Base-by-base conservation (phyloP, 2,797 vertebrate species). In the Tapirus indicus region DNA sequence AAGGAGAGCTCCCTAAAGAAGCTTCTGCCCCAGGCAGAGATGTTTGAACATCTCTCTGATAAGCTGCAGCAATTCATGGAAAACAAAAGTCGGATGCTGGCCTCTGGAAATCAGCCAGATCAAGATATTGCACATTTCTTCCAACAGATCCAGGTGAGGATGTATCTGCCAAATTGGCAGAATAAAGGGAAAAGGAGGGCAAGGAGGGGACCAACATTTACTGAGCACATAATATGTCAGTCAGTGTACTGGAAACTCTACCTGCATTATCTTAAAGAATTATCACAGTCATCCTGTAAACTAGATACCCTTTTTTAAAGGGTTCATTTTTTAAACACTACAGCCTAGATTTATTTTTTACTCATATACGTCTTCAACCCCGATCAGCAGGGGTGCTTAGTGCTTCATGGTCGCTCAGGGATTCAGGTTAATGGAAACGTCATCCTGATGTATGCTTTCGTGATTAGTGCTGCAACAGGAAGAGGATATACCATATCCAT, bases 61-160 rank as follows among this genome's bases (percentile, higher is more conserved):
- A 99, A 99, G 98, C 98, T 99, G 68, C 99, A 98, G 94, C 98
- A 98, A 95, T 99, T 99, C 98, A 98, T 98, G 2, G 99, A 99
- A 98, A 99, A 98, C 98, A 98, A 99, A 56, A 98, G 98, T 1
- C 99, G 99, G 85, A 84, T 98, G 74, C 74, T 99, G 98, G 99
- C 99, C 41, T 99, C 99, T 0, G 99, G 98, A 14, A 99, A 99
- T 12, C 99, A 99, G 89, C 99, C 99, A 0, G 99, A 99, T 95
- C 99, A 98, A 27, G 99, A 99, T 88, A 99, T 99, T 41, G 99
- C 99, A 21, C 99, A 97, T 98, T 99, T 99, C 98, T 99, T 99
- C 95, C 99, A 99, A 97, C 99, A 99, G 88, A 98, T 99, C 75
- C 99, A 99, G 99, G 99, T 99, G 95, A 98, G 98, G 0, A 32